These are phyloP conservation scores for Monopis laevigella DNA, from an alignment of 2,888 invertebrate species.

Conservation along the genomic window DNA sequence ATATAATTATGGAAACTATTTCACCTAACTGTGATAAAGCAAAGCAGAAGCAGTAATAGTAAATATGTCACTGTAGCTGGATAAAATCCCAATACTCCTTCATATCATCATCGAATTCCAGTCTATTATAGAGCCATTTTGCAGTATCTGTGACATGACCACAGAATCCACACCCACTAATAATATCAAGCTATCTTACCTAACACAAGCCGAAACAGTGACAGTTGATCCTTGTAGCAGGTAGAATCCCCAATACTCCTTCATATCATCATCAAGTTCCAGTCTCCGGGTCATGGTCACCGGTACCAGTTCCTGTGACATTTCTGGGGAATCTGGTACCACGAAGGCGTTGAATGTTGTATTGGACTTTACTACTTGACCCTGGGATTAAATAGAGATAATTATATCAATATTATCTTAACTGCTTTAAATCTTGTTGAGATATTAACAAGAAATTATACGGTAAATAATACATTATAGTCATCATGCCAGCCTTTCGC, in stretches of 20 bases:
- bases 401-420: no score
- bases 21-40: no score
- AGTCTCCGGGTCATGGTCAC: conserved; percentile 77
- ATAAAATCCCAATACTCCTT: conserved; percentile 89
- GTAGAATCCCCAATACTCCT: conserved; percentile 87
- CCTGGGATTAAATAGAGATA: conserved; percentile 55
- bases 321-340: conserved; percentile 68
- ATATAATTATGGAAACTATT: no score
- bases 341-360: conserved; percentile 81
- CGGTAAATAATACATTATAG: no score
- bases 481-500: no score
- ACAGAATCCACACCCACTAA: conserved; percentile 74
- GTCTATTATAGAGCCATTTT: conserved; percentile 75
- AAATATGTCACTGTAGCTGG: conserved; percentile 75
- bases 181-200: no score
- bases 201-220: conserved; percentile 78
- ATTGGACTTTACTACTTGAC: conserved; percentile 74
- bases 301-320: conserved; percentile 64
- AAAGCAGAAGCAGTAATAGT: conserved; percentile 78
- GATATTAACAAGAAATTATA: no score
- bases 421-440: no score
- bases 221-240: conserved; percentile 77
- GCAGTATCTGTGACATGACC: conserved; percentile 60
- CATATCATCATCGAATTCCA: conserved; percentile 79
- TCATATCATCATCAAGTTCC: conserved; percentile 79